Percentiles rank a stretch among this genome's conserved stretches.
These are phyloP conservation scores for Tapirus indicus DNA, from an alignment of 2,797 vertebrate species.

Conservation along the genomic window DNA sequence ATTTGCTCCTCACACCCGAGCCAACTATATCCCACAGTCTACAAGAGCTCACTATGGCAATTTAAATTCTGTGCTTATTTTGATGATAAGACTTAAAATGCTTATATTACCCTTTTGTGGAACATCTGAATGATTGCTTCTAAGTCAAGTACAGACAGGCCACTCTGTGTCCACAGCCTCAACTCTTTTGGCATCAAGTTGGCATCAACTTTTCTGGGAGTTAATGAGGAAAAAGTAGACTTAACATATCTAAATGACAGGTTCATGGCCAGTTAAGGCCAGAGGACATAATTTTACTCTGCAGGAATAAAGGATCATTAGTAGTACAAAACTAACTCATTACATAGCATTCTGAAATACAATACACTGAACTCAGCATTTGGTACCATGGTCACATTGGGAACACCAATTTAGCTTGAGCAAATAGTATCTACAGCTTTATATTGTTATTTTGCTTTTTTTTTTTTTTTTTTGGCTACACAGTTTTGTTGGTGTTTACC, in stretches of 20 bases:
- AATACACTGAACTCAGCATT: background rate
- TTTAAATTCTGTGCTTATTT: conserved; percentile 21
- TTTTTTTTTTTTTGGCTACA: background rate
- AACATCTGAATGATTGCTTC: background rate
- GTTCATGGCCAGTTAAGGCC: background rate
- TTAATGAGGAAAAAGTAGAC: background rate
- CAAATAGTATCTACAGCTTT: background rate
- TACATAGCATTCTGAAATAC: background rate
- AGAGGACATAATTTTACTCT: background rate
- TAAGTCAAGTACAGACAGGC: background rate
- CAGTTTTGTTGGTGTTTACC: background rate
- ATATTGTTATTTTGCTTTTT: background rate
- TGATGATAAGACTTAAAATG: background rate
- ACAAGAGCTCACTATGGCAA: background rate
- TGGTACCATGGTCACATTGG: background rate
- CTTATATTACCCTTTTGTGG: background rate
- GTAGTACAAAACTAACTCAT: background rate
- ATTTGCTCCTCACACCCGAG: background rate
- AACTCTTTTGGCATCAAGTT: background rate
- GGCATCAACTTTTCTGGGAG: background rate
- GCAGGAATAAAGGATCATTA: background rate
- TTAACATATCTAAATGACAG: background rate
- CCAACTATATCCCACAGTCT: background rate
- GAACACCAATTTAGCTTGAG: background rate
- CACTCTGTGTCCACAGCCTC: background rate